These are phyloP conservation scores for Argyresthia goedartella DNA, from an alignment of 2,888 invertebrate genomes.

Conservation along the genomic window DNA sequence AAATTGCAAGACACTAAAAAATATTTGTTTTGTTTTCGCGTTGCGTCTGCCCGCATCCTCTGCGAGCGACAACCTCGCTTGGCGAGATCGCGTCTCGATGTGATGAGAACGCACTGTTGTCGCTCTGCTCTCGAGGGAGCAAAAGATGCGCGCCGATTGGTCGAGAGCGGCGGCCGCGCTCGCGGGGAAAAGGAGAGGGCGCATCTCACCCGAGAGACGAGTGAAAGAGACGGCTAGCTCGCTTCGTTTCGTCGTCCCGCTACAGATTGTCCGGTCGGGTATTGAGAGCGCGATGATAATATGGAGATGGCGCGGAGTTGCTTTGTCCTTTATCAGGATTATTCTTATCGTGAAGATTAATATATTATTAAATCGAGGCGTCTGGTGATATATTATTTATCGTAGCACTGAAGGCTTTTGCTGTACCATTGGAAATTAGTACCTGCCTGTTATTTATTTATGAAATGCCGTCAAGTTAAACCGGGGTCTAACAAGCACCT, in stretches of 20 bases:
- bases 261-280: constrained; percentile 53
- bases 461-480: not conserved
- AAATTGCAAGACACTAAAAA: not conserved
- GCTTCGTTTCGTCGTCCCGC: constrained; percentile 50
- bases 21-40: constrained; percentile 12
- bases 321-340: constrained; percentile 33
- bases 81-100: constrained; percentile 65
- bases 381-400: not conserved
- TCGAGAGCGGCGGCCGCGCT: constrained; percentile 52
- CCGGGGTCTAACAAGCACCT: no score
- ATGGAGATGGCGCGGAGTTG: constrained; percentile 51
- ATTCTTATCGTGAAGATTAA: constrained; percentile 32
- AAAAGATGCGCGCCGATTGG: constrained; percentile 66
- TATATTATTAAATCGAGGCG: constrained; percentile 25
- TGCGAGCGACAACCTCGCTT: constrained; percentile 61
- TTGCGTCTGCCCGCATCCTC: constrained; percentile 35
- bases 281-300: constrained; percentile 56
- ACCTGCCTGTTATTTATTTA: not conserved
- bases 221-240: constrained; percentile 53
- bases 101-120: constrained; percentile 63
- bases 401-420: no score
- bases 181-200: constrained; percentile 58
- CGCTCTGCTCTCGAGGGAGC: constrained; percentile 70
- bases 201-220: constrained; percentile 43
- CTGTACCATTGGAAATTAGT: no score